Base-by-base conservation (phyloP, 2,888 invertebrate genomes). In the Tetranychus piercei region DNA sequence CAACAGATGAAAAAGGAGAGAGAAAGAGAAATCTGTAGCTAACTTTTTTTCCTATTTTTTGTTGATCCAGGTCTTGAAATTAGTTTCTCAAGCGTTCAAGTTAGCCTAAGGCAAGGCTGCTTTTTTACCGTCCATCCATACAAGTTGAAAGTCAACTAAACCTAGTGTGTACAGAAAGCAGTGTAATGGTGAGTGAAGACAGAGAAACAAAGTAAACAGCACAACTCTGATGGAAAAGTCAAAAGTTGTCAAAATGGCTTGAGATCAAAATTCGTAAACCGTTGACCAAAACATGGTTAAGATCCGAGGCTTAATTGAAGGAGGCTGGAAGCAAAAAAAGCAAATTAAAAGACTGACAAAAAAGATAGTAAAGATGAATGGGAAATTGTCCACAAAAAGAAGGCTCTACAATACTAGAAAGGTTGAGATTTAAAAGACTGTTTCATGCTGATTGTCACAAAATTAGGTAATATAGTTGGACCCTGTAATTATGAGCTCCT, bases 1-100 rank as follows among this genome's bases (percentile, higher is more conserved):
- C 66, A 65, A 20, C 66, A 65, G 20, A 65, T 65, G 66, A 65
- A 65, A 65, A 65, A 65, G 18, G 66, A 65, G 66, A 20, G 20
- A 65, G 66, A 65, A 65, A 20, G 5, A 65, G 6, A 20, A 20
- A 65, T 34, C 34, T 34, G 34, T 34, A 34, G 34, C 34, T 34
- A 34, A 34, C 34, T 34, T 34, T 34, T 34, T 34, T 34, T 34
- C 34, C 34, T 34, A 34, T 34, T 34, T 34, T 34, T 34, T 34
- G 34, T 34, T 34, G 34, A 34, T 34, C 34, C 34, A 34, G 34
- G 34, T 34, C 34, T 34, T 34, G 34, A 34, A 34, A 34, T 34
- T 34, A 34, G 34, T 34, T 34, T 34, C 34, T 34, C 34, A 34
- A 34, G 34, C 34, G 34, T 34, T 34, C 34, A 34, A 34, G 34